Evolutionary conservation across 35 echinoderm and acorn worm genomes (phyloP), one percentile per base, ranked within the genome.

Genomic region (Hemicentrotus pulcherrimus): DNA sequence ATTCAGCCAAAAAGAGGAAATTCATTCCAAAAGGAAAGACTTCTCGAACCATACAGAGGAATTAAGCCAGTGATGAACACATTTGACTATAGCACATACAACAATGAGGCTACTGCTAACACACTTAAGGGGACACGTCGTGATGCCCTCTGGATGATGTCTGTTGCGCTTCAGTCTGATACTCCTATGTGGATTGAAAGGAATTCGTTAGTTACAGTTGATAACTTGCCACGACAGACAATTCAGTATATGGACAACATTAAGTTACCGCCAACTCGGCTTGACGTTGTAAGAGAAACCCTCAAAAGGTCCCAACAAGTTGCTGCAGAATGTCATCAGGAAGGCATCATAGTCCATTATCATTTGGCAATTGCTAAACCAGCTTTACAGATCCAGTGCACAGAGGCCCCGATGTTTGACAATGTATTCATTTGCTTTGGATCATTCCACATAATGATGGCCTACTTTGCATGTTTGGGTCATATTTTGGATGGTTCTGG

Each of bases 381-480:
- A 46, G 93, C 96, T 47, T 22, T 91, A 50, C 94, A 94, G 88
- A 94, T 96, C 14, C 94, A 96, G 41, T 31, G 10, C 6, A 70
- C 86, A 61, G 86, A 91, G 59, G 11, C 28, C 10, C 96, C 96
- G 4, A 91, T 1, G 48, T 94, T 89, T 91, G 96, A 96, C 47
- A 61, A 96, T 50, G 6, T 96, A 14, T 96, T 96, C 87, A 71
- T 96, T 60, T 89, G 85, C 32, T 86, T 91, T 48, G 94, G 94
- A 4, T 0, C 96, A 58, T 96, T 96, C 32, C 96, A 94, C 30
- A 94, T 96, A n/a, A 31, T 46, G n/a, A 94, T 94, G 94, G 31
- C 86, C 0, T 96, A 88, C 32, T 94, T 96, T 61, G 58, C n/a
- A 33, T 47, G 46, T 10, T 8, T 96, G 5, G 96, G 94, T 4